Evolutionary conservation across 1,140 invertebrate genomes (phyloP).

Genomic region (Megathymus violae): DNA sequence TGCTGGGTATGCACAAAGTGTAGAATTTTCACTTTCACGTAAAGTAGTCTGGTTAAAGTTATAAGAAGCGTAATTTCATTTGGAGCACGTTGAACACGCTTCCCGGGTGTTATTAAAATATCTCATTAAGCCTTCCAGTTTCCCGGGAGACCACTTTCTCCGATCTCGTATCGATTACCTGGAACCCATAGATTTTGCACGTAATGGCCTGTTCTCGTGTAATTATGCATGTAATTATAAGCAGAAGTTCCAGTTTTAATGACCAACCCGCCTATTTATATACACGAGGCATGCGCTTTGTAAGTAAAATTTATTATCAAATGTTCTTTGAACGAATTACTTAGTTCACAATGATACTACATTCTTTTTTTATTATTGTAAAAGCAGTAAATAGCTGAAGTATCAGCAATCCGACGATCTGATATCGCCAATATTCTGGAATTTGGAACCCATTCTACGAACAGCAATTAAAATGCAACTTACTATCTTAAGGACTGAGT

Average conservation of each 20-base stretch:
- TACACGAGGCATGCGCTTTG: not conserved
- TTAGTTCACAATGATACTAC: too few relatives aligned
- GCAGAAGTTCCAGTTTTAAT: constrained; percentile 18
- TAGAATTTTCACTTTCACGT: not conserved
- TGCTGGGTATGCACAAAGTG: not conserved
- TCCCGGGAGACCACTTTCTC: constrained; percentile 47
- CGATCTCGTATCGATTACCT: constrained; percentile 57
- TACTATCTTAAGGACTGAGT: too few relatives aligned
- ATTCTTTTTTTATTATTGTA: too few relatives aligned
- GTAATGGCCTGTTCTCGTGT: constrained; percentile 15
- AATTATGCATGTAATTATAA: constrained; percentile 18
- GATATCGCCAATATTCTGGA: too few relatives aligned
- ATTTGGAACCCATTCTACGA: too few relatives aligned
- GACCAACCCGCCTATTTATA: not conserved
- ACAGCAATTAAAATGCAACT: too few relatives aligned
- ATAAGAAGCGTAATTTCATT: constrained; percentile 32
- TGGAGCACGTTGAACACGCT: constrained; percentile 11
- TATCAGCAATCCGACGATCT: too few relatives aligned
- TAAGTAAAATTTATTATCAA: not conserved
- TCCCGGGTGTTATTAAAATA: constrained; percentile 46
- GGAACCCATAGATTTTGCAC: constrained; percentile 37
- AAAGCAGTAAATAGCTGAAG: too few relatives aligned
- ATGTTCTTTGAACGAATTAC: not conserved
- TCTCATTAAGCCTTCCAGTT: constrained; percentile 46
- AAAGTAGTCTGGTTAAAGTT: constrained; percentile 18